Evolutionary conservation across 1,140 invertebrate species (phyloP), one percentile per base, ranked within the genome.

Genomic region (Oppia nitens): DNA sequence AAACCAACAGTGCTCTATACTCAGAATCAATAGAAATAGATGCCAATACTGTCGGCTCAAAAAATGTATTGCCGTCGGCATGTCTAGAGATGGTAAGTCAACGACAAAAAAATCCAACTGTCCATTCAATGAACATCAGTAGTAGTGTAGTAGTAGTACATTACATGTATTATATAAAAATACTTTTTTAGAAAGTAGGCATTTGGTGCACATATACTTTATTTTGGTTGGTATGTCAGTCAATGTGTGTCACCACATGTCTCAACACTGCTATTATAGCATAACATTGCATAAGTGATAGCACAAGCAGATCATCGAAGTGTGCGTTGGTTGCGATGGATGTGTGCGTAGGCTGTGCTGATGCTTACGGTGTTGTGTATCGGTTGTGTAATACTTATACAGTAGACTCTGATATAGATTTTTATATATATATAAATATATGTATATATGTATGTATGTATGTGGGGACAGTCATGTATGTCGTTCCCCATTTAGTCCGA

Each of bases 1-100:
- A 75, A 94, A 92, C 73, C 91, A 96, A 72, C 88, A 95, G 78
- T 96, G 92, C 76, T 86, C 87, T 73, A 96, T 96, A 66, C 78
- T 95, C 57, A 79, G 90, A 65, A 93, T 94, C 75, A 96, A 95
- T 78, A 80, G 93, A 70, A 96, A 96, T 75, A 81, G 92, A 65
- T 97, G 93, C 75, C 91, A 96, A 72, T 94, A 83, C 76, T 98
- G 93, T 76, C 80, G 93, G 63, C 81, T 96, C 65, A 95, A 95
- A 76, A 96, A 96, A 79, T 97, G 93, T 77, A 91, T 96, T 71
- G 85, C 87, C 55, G 92, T 95, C 63, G 93, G 93, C 72, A 97
- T 97, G 93, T 94, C 89, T 73, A 80, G 90, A 76, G 92, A 96
- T 80, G 91, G 92, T 96, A 69, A 81, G 82, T 77, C 53, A 57